Conservation (phyloP, 2,113 vertebrate species). For the Sula dactylatra region DNA sequence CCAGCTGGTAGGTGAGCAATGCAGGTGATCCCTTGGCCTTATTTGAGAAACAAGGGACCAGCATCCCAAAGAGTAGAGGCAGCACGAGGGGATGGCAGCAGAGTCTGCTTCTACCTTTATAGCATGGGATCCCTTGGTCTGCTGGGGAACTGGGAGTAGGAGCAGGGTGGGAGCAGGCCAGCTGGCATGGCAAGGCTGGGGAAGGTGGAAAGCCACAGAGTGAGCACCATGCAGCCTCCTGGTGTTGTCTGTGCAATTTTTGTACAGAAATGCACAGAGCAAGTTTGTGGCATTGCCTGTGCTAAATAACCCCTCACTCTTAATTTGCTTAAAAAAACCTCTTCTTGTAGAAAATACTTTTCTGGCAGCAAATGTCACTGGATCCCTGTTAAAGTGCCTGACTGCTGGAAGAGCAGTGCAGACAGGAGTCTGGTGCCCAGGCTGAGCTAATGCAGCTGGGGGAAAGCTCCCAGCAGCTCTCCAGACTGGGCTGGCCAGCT, state of each 20-base stretch:
- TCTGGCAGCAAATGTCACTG: background rate
- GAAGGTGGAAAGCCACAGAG: background rate
- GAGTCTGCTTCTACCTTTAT: background rate
- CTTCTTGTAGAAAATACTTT: background rate
- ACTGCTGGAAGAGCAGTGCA: background rate
- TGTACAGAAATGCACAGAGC: background rate
- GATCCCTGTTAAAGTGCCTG: background rate
- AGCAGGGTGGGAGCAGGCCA: background rate
- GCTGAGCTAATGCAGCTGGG: accelerated
- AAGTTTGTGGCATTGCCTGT: background rate
- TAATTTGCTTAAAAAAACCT: background rate
- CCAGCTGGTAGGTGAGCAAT: background rate
- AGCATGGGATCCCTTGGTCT: background rate
- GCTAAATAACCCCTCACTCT: background rate
- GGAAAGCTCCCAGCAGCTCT: background rate
- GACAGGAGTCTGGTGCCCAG: background rate
- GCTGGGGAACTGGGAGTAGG: background rate
- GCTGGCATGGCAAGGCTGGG: background rate
- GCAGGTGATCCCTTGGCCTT: background rate
- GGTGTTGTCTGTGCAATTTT: background rate
- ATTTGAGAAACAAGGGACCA: background rate
- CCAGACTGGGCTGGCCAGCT: background rate
- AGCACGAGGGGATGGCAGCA: background rate
- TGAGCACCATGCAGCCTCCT: background rate
- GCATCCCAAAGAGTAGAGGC: background rate